Base-by-base conservation (phyloP, 1,140 invertebrate genomes). In the Drosophila azteca region DNA sequence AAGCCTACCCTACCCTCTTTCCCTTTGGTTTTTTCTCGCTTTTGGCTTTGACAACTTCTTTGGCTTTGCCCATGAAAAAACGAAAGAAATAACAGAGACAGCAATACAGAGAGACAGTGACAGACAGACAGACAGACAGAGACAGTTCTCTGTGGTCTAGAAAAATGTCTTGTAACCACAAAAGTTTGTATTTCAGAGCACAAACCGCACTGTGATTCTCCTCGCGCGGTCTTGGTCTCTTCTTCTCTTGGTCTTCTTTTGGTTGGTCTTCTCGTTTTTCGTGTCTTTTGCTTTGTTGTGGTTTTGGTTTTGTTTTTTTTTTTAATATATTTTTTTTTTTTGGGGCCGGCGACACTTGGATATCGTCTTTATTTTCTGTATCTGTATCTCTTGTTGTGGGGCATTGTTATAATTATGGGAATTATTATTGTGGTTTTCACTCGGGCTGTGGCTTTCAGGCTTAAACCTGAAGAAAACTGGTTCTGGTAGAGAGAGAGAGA, bases 371-470 rank as follows among this genome's bases (percentile, higher is more conserved):
- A 58, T 64, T 65, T 57, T 80, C 66, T 77, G 65, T 55, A 65
- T 82, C 62, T 82, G 74, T 67, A 29, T 45, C 44, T 57, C 54
- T 64, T 17, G 51, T 53, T 57, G 71, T 44, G 72, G 57, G 69
- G 69, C 81, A 84, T 84, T 84, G 78, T 87, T 82, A 87, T 87
- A 87, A 87, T 87, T 87, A 87, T 87, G 82, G 82, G 82, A 87
- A 87, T 88, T 87, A 81, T 79, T 82, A 82, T 88, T 87, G 82
- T 85, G 82, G 81, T 81, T 85, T 85, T 85, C 82, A 88, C 83
- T 88, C 63, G 77, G 55, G 66, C 80, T 83, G 77, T 20, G 17
- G 17, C 17, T 20, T 0, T 20, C n/a, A n/a, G 17, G 17, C 17
- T 20, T 20, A 41, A 67, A 68, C 54, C 51, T 39, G 3, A 13